Evolutionary conservation across 2,113 vertebrate genomes (phyloP).

Genomic region (Gasterosteus aculeatus): DNA sequence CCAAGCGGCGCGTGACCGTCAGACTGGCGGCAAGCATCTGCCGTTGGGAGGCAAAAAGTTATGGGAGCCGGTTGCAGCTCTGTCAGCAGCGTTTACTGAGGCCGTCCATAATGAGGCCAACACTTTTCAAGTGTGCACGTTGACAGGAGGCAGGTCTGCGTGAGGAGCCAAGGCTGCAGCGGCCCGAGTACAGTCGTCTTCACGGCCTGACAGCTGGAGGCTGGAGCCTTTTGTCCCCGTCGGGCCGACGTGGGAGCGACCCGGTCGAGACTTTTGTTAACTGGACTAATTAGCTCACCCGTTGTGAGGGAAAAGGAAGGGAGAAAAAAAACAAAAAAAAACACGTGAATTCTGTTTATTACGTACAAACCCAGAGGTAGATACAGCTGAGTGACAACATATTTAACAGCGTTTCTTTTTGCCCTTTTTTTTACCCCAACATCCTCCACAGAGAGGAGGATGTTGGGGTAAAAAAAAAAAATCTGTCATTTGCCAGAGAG

Average conservation of each 20-base stretch:
- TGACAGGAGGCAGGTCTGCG: conserved; percentile 58
- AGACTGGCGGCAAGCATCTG: conserved; percentile 79
- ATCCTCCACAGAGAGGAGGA: not conserved
- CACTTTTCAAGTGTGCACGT: conserved; percentile 57
- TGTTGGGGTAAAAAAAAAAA: conserved; percentile 42
- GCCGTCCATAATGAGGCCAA: conserved; percentile 76
- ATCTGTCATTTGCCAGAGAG: conserved; percentile 75
- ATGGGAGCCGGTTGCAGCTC: conserved; percentile 80
- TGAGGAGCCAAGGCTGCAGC: conserved; percentile 62
- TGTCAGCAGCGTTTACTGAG: conserved; percentile 81
- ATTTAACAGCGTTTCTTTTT: conserved; percentile 52
- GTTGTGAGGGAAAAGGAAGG: not conserved
- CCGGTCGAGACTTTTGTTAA: conserved; percentile 29
- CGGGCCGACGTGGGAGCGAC: conserved; percentile 32
- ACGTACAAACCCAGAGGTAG: conserved; percentile 53
- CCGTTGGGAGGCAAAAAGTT: conserved; percentile 74
- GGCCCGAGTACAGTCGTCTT: conserved; percentile 48
- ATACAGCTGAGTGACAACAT: conserved; percentile 48
- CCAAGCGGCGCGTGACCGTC: conserved; percentile 31
- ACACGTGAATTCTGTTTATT: conserved; percentile 41
- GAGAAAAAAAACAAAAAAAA: not conserved
- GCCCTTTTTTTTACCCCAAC: too few relatives aligned
- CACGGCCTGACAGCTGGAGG: conserved; percentile 55
- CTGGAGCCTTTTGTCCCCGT: conserved; percentile 54
- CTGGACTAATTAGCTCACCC: conserved; percentile 27